phyloP scores from a whole-genome alignment of 2,113 vertebrate species.

The Paradisaea rubra region DNA sequence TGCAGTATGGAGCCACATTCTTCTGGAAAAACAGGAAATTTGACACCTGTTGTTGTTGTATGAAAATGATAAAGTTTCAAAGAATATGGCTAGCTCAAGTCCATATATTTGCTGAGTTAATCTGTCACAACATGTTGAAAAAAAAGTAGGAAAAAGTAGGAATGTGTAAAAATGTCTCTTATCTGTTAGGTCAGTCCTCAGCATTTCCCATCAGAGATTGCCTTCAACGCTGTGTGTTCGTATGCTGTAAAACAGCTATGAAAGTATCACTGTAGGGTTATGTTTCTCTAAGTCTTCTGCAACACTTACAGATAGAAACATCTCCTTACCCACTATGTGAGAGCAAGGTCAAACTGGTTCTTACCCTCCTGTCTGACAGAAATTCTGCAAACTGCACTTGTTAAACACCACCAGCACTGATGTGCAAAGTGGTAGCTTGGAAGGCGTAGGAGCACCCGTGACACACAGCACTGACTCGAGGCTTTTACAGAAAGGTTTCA shows the following conservation, averaged over 20 bases:
- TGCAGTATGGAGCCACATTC: background rate
- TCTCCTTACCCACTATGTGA: background rate
- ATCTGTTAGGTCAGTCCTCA: background rate
- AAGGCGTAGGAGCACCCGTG: rapidly evolving
- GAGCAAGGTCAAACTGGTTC: background rate
- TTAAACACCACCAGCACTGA: background rate
- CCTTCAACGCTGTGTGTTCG: background rate
- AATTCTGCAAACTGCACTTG: background rate
- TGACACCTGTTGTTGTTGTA: background rate
- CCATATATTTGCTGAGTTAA: background rate
- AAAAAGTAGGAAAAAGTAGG: background rate
- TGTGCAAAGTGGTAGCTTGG: background rate
- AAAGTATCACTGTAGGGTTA: background rate
- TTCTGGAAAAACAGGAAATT: background rate
- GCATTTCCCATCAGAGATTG: background rate
- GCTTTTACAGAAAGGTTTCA: background rate
- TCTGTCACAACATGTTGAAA: background rate
- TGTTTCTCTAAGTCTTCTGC: background rate
- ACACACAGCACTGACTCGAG: background rate
- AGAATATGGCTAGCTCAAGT: background rate
- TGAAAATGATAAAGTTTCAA: background rate
- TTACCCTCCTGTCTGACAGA: background rate
- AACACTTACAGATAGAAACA: background rate
- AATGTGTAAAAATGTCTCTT: background rate
- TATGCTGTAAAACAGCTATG: background rate